phyloP scores from a whole-genome alignment of 2,113 vertebrate species.

The Paracanthobrama guichenoti region DNA sequence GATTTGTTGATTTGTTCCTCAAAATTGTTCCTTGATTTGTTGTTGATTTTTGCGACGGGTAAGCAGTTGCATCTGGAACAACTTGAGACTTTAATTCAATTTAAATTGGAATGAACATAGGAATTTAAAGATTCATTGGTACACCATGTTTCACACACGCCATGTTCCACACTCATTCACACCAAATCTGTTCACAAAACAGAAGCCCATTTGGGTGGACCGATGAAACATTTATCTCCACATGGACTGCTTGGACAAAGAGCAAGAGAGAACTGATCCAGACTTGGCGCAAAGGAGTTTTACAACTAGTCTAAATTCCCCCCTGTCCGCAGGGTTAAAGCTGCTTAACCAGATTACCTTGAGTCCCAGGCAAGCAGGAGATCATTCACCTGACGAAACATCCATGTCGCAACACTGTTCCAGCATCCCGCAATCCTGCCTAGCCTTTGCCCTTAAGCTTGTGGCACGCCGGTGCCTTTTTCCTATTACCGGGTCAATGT shows the following conservation, averaged over 20 bases:
- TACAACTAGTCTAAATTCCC: conserved; percentile 72
- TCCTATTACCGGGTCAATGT: conserved; percentile 29
- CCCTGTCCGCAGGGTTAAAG: conserved; percentile 72
- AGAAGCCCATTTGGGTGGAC: conserved; percentile 10
- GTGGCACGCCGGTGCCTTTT: conserved; percentile 42
- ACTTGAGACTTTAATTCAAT: not conserved
- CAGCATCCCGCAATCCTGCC: conserved; percentile 63
- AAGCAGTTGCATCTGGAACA: not conserved
- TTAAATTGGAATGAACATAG: not conserved
- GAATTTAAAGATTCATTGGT: not conserved
- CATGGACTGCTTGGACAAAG: not conserved
- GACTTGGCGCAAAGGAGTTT: conserved; percentile 64
- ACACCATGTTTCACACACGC: conserved; percentile 11
- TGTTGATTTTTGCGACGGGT: no score
- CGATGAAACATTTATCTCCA: not conserved
- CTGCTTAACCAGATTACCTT: conserved; percentile 76
- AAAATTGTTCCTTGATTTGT: no score
- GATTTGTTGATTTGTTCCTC: no score
- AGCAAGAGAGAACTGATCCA: conserved; percentile 36
- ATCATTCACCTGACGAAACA: conserved; percentile 73
- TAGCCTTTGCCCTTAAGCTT: conserved; percentile 66
- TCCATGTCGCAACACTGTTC: conserved; percentile 67
- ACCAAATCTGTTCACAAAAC: conserved; percentile 27
- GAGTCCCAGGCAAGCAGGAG: conserved; percentile 67
- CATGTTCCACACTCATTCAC: not conserved